Evolutionary conservation across 2,888 invertebrate genomes (phyloP).

Genomic region (Plebejus argus): DNA sequence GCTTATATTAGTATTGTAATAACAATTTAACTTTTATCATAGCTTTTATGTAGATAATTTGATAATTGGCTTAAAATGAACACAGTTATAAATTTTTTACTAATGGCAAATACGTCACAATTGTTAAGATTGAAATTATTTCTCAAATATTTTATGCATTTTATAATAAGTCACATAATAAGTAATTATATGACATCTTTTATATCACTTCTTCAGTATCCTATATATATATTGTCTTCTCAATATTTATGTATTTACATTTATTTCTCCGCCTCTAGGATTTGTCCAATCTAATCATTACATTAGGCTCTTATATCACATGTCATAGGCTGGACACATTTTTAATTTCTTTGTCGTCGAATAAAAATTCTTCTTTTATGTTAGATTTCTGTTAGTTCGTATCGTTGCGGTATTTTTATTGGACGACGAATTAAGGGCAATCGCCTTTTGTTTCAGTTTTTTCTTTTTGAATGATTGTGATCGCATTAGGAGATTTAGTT

Average conservation of each 20-base stretch:
- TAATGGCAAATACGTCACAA: slow-evolving; percentile 79
- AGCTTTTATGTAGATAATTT: slow-evolving; percentile 42
- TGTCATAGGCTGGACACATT: slow-evolving; percentile 54
- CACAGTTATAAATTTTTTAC: slow-evolving; percentile 64
- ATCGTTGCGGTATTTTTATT: slow-evolving; percentile 40
- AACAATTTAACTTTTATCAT: slow-evolving; percentile 35
- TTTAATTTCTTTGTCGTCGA: slow-evolving; percentile 55
- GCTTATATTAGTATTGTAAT: slow-evolving; percentile 44
- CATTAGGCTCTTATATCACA: slow-evolving; percentile 51
- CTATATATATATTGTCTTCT: slow-evolving; percentile 47
- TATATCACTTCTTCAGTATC: slow-evolving; percentile 49
- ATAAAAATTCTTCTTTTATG: slow-evolving; percentile 39
- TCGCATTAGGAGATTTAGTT: slow-evolving; percentile 62
- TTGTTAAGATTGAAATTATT: slow-evolving; percentile 71
- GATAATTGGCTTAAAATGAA: slow-evolving; percentile 43
- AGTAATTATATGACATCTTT: slow-evolving; percentile 51
- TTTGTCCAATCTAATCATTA: slow-evolving; percentile 53
- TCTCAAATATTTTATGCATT: slow-evolving; percentile 56
- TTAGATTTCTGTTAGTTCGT: not conserved
- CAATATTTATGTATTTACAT: slow-evolving; percentile 50
- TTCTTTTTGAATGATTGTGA: slow-evolving; percentile 68
- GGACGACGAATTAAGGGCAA: slow-evolving; percentile 55
- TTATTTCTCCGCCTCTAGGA: slow-evolving; percentile 56
- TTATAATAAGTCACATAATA: slow-evolving; percentile 50
- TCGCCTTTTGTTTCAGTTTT: slow-evolving; percentile 61